phyloP scores from a whole-genome alignment of 2,888 invertebrate species.

The Orchestes rusci region DNA sequence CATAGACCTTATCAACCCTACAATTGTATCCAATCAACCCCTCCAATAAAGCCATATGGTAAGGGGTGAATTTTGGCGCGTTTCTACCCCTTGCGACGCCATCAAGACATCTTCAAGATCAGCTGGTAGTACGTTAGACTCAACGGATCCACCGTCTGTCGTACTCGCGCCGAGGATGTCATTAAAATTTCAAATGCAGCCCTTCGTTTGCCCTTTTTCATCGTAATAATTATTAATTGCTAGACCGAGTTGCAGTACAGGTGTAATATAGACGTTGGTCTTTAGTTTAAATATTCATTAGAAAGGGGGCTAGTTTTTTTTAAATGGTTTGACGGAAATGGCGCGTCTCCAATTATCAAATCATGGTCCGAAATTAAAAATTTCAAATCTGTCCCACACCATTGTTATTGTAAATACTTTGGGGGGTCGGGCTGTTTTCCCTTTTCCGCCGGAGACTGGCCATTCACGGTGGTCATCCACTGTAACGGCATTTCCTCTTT shows the following conservation, averaged over 20 bases:
- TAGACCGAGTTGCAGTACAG: slow-evolving; percentile 14
- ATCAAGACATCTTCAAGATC: slow-evolving; percentile 16
- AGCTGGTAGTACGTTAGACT: slow-evolving; percentile 19
- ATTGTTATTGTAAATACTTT: slow-evolving; percentile 19
- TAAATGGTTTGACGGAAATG: too few relatives aligned
- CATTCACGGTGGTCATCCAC: slow-evolving; percentile 20
- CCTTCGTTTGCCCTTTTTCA: slow-evolving; percentile 18
- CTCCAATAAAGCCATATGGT: too few relatives aligned
- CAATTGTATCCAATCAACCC: too few relatives aligned
- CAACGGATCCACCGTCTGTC: slow-evolving; percentile 22
- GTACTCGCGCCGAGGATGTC: slow-evolving; percentile 29
- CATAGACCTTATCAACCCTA: too few relatives aligned
- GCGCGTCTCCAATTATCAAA: too few relatives aligned
- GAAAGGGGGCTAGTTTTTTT: too few relatives aligned
- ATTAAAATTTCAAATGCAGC: slow-evolving; percentile 35
- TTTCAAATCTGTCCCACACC: slow-evolving; percentile 16
- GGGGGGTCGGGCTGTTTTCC: slow-evolving; percentile 19
- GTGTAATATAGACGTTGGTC: slow-evolving; percentile 14
- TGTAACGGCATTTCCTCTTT: slow-evolving; percentile 19
- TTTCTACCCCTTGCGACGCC: slow-evolving; percentile 12
- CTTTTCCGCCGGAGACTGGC: slow-evolving; percentile 16
- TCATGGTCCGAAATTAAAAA: slow-evolving; percentile 14
- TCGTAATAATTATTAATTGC: slow-evolving; percentile 16
- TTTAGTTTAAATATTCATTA: too few relatives aligned
- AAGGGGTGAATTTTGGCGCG: slow-evolving; percentile 13